Conservation (phyloP, 2,797 vertebrate species). For the Poeciliopsis turneri region DNA sequence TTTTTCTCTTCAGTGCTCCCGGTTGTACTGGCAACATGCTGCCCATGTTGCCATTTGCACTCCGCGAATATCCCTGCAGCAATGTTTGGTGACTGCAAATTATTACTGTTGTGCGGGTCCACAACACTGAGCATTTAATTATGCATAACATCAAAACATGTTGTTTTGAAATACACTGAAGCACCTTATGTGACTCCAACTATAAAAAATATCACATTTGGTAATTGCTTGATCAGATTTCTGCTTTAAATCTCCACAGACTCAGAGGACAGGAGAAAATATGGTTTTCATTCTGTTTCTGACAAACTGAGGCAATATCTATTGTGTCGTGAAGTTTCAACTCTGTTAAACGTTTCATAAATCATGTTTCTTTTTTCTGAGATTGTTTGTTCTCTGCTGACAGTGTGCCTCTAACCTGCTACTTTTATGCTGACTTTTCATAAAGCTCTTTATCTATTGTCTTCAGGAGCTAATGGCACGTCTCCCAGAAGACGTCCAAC, state of each 20-base stretch:
- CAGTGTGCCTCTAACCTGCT: constrained; percentile 24
- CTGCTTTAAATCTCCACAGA: constrained; percentile 13
- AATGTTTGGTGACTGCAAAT: constrained; percentile 43
- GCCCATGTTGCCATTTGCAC: constrained; percentile 55
- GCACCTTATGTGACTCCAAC: constrained; percentile 16
- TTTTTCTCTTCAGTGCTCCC: constrained; percentile 48
- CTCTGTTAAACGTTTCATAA: constrained; percentile 43
- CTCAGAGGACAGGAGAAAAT: constrained; percentile 1
- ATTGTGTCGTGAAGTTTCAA: constrained; percentile 44
- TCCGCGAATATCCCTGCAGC: constrained; percentile 49
- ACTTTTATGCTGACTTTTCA: constrained; percentile 32
- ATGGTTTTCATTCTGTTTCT: constrained; percentile 23
- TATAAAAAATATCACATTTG: constrained; percentile 15
- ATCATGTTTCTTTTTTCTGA: constrained; percentile 23
- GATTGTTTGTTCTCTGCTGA: constrained; percentile 25
- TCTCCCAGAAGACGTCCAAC: constrained; percentile 8
- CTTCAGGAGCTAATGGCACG: constrained; percentile 12
- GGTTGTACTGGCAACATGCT: constrained; percentile 49
- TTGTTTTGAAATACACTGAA: constrained; percentile 35
- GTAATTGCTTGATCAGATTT: constrained; percentile 17
- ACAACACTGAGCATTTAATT: constrained; percentile 39
- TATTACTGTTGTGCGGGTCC: constrained; percentile 30
- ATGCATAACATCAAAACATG: constrained; percentile 36
- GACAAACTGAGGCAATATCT: constrained; percentile 45
- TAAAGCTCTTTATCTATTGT: constrained; percentile 20